Evolutionary conservation across 35 echinoderm and acorn worm species (phyloP).

Genomic region (Ophioderma brevispina): DNA sequence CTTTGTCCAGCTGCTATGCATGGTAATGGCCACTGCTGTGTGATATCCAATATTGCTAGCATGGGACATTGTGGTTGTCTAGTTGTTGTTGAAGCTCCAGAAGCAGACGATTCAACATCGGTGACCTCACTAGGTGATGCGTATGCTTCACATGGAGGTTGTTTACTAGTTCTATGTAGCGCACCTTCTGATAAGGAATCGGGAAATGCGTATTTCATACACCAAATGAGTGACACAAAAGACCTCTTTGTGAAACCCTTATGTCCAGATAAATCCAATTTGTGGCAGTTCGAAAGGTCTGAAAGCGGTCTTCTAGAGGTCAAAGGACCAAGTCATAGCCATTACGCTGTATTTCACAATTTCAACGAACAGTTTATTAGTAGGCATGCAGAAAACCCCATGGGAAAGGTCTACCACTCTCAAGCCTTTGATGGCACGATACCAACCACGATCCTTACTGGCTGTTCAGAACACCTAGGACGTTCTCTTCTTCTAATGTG

Average conservation of each 20-base stretch:
- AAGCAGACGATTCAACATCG: neutral
- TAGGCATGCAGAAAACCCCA: neutral
- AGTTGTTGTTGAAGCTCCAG: constrained; percentile 32
- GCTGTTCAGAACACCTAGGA: constrained; percentile 16
- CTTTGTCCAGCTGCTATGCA: constrained; percentile 49
- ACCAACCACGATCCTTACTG: constrained; percentile 39
- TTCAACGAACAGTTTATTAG: neutral
- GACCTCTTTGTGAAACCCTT: neutral
- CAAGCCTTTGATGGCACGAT: constrained; percentile 60
- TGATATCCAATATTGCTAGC: constrained; percentile 65
- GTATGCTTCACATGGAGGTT: neutral
- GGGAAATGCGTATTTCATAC: constrained; percentile 52
- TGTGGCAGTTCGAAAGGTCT: constrained; percentile 34
- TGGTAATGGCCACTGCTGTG: constrained; percentile 49
- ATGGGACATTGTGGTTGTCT: constrained; percentile 70
- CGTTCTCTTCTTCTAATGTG: constrained; percentile 65
- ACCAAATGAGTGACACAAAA: neutral
- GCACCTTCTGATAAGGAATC: constrained; percentile 20
- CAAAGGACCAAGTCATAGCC: constrained; percentile 55
- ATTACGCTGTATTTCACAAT: constrained; percentile 40
- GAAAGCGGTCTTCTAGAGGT: constrained; percentile 24
- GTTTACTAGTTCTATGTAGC: constrained; percentile 67
- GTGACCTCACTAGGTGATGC: neutral
- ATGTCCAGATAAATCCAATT: neutral
- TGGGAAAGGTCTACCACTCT: constrained; percentile 64